Conservation (phyloP, 2,797 vertebrate genomes). For the Oreochromis grahami region DNA sequence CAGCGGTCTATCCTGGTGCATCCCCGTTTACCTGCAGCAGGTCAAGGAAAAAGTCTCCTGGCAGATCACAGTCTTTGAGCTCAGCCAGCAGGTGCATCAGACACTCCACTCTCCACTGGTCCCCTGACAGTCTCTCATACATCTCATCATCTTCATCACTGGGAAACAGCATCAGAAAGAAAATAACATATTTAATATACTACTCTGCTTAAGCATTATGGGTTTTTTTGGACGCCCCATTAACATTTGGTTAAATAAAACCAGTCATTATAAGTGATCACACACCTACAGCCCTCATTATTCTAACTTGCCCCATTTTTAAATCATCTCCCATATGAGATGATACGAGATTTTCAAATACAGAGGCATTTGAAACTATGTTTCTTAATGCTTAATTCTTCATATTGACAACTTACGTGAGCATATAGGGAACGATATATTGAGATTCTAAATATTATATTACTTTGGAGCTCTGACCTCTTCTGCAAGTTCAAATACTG, state of each 20-base stretch:
- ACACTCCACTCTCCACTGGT: conserved; percentile 86
- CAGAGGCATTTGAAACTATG: not conserved
- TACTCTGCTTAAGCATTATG: not conserved
- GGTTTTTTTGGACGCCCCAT: not conserved
- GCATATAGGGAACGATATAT: not conserved
- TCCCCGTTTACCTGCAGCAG: conserved; percentile 82
- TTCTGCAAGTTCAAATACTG: not conserved
- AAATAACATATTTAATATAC: not conserved
- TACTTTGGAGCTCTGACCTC: not conserved
- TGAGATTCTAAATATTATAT: not conserved
- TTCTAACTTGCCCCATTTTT: not conserved
- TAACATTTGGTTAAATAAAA: not conserved
- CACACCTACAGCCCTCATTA: not conserved
- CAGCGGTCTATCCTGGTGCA: not conserved
- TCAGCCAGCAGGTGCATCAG: conserved; percentile 81
- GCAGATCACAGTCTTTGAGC: conserved; percentile 81
- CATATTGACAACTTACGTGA: not conserved
- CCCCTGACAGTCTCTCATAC: conserved; percentile 85
- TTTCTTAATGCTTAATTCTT: not conserved
- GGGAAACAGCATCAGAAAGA: not conserved
- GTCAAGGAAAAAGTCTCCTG: conserved; percentile 88
- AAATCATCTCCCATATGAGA: not conserved
- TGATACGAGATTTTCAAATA: not conserved
- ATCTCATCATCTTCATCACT: conserved; percentile 87
- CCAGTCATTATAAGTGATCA: not conserved